Conservation (phyloP, 2,113 vertebrate species). For the Gavialis gangeticus region DNA sequence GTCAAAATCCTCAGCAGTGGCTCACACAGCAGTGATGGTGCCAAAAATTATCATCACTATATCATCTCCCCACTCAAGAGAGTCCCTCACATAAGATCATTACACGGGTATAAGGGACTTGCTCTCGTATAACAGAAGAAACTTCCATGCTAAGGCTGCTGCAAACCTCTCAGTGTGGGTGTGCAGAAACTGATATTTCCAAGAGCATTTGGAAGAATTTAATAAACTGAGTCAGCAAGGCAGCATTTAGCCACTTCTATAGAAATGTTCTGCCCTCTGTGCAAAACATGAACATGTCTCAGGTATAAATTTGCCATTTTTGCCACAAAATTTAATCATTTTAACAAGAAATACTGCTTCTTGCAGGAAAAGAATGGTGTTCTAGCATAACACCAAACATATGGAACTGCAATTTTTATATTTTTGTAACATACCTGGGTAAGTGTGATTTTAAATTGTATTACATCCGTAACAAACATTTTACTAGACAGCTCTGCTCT, state of each 20-base stretch:
- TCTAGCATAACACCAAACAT: background rate
- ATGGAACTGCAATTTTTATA: background rate
- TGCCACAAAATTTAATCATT: background rate
- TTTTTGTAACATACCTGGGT: background rate
- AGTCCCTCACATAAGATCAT: accelerated
- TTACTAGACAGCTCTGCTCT: background rate
- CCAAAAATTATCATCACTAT: accelerated
- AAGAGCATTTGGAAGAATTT: background rate
- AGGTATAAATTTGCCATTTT: background rate
- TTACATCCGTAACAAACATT: background rate
- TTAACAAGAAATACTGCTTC: background rate
- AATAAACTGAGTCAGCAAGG: conserved; percentile 5
- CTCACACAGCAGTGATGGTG: background rate
- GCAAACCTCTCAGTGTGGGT: accelerated
- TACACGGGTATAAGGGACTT: background rate
- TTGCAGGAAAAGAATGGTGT: background rate
- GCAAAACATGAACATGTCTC: background rate
- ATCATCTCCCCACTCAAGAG: background rate
- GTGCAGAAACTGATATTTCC: background rate
- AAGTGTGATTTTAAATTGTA: background rate
- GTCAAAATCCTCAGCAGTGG: background rate
- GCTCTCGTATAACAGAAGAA: background rate
- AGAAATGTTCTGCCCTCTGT: background rate
- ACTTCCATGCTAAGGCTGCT: accelerated
- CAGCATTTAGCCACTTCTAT: background rate